phyloP scores from a whole-genome alignment of 2,888 invertebrate species.

The Ectropis crepuscularia region DNA sequence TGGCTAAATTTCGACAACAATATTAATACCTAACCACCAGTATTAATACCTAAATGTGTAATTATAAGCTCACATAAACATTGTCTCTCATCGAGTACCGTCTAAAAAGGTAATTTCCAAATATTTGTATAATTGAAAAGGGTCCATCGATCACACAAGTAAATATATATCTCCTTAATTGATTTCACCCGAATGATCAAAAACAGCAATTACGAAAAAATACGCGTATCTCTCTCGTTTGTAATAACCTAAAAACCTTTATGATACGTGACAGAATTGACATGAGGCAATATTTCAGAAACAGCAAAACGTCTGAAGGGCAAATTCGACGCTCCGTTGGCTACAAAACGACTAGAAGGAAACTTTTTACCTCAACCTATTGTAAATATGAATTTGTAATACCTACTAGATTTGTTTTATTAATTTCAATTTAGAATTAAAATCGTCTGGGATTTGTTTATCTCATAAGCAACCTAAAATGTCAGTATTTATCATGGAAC shows the following conservation, averaged over 20 bases:
- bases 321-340: conserved; percentile 42
- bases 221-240: conserved; percentile 1
- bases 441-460: too few relatives aligned
- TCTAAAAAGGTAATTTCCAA: too few relatives aligned
- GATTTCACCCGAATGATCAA: background rate
- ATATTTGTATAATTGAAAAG: background rate
- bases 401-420: too few relatives aligned
- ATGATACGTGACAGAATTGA: conserved; percentile 36
- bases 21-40: too few relatives aligned
- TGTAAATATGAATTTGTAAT: conserved; percentile 39
- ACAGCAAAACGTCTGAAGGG: conserved; percentile 37
- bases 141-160: background rate
- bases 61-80: too few relatives aligned
- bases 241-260: background rate
- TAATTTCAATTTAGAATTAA: too few relatives aligned
- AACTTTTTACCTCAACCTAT: conserved; percentile 26
- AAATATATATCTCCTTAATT: background rate
- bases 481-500: too few relatives aligned
- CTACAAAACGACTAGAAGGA: conserved; percentile 24
- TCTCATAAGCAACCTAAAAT: too few relatives aligned
- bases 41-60: too few relatives aligned
- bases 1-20: too few relatives aligned
- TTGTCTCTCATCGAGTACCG: too few relatives aligned
- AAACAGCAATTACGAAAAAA: conserved; percentile 2
- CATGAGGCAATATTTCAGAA: conserved; percentile 39